Evolutionary conservation across 2,888 invertebrate genomes (phyloP), one percentile per base, ranked within the genome.

Genomic region (Andricus quercusramuli): DNA sequence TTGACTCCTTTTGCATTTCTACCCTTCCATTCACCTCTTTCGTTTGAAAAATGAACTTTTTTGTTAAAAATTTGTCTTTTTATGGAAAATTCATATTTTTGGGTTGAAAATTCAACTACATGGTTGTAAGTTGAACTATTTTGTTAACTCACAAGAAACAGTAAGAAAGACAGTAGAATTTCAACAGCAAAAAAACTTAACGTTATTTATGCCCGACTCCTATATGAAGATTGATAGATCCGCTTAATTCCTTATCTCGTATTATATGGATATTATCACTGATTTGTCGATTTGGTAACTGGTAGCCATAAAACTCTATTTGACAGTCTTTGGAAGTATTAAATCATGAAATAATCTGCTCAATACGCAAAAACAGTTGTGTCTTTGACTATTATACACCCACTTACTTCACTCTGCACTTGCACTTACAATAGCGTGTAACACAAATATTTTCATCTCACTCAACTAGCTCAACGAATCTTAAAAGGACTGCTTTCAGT

Each of bases 391-490:
- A 51, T 70, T 25, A 70, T 29, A 29, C 51, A 41, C 47, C n/a
- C 67, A 67, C 67, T 67, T 70, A 70, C 20, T 51, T 25, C 74
- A 56, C 56, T 74, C n/a, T 29, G 56, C n/a, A 56, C n/a, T 29
- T n/a, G 29, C 51, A 29, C 51, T 74, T 74, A 15, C 15, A 56
- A 51, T 29, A 29, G 68, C 68, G 47, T 70, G 56, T 74, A 74
- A 74, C 74, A 74, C 74, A 74, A 74, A 74, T 74, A 56, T 74
- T 74, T 74, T 74, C 74, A 74, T 74, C 74, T 74, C 74, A 32
- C 32, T 74, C n/a, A 74, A 74, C 74, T 74, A 20, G 56, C 56
- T 74, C 74, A 74, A 74, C 56, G 56, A 56, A 74, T 74, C 56
- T 56, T 56, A 74, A 56, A 56, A 56, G 74, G 74, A 32, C 56